phyloP scores from a whole-genome alignment of 2,113 vertebrate genomes.

The Trematocara nigrifrons region DNA sequence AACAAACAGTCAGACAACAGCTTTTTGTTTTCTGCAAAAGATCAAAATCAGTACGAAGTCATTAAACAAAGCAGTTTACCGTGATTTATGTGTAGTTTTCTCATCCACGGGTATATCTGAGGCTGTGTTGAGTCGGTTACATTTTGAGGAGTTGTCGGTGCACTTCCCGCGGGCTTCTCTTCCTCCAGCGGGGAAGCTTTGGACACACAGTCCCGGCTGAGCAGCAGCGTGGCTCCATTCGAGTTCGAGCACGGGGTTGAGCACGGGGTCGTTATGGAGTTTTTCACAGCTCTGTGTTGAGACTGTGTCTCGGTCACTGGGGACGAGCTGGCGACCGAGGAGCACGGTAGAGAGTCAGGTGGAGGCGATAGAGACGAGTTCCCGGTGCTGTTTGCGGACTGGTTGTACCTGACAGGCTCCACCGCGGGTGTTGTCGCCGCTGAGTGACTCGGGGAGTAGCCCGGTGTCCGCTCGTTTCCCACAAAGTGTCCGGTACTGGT shows the following conservation, averaged over 20 bases:
- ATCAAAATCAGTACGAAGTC: not conserved
- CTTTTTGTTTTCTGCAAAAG: not conserved
- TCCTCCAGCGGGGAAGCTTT: slow-evolving; percentile 87
- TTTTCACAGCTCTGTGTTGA: slow-evolving; percentile 86
- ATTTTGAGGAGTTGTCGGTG: slow-evolving; percentile 86
- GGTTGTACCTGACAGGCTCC: slow-evolving; percentile 92
- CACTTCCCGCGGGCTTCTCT: slow-evolving; percentile 86
- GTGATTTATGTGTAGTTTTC: slow-evolving; percentile 98
- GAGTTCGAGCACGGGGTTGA: slow-evolving; percentile 83
- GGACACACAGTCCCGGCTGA: slow-evolving; percentile 87
- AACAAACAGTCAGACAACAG: not conserved
- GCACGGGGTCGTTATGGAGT: slow-evolving; percentile 84
- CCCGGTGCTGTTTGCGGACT: slow-evolving; percentile 77
- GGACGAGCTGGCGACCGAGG: slow-evolving; percentile 82
- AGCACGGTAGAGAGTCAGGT: slow-evolving; percentile 89
- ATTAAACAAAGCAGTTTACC: slow-evolving; percentile 75
- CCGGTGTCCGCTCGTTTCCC: slow-evolving; percentile 84
- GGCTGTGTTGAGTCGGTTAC: slow-evolving; percentile 84
- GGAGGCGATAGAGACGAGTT: slow-evolving; percentile 84
- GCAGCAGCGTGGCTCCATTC: slow-evolving; percentile 78
- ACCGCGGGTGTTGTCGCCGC: slow-evolving; percentile 78
- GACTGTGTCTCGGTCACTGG: slow-evolving; percentile 79
- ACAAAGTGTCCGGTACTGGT: slow-evolving; percentile 89
- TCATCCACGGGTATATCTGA: slow-evolving; percentile 99
- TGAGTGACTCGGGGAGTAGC: slow-evolving; percentile 83